Evolutionary conservation across 2,888 invertebrate genomes (phyloP).

Genomic region (Eurois occulta): DNA sequence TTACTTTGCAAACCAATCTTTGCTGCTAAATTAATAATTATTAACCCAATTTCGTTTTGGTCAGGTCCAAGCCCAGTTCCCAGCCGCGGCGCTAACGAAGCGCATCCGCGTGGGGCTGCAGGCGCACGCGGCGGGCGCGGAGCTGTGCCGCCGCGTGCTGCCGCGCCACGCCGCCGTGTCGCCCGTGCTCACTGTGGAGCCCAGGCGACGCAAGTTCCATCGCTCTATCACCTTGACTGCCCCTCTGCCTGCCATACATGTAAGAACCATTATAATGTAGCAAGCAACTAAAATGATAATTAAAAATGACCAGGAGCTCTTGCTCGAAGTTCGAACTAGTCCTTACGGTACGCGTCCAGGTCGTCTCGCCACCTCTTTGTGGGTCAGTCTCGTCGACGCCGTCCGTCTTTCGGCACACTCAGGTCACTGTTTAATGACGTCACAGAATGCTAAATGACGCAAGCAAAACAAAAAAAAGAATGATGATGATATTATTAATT

Average conservation of each 20-base stretch:
- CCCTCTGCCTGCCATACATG: conserved; percentile 93
- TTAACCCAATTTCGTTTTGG: rapidly evolving
- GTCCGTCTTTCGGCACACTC: neutral
- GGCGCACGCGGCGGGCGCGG: conserved; percentile 98
- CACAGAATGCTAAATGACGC: too few relatives aligned
- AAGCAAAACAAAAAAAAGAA: too few relatives aligned
- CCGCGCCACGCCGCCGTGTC: conserved; percentile 99
- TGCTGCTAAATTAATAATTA: neutral
- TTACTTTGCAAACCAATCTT: neutral
- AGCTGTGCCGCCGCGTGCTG: conserved; percentile 95
- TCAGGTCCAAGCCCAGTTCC: conserved; percentile 95
- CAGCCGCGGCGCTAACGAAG: conserved; percentile 99
- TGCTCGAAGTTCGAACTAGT: neutral
- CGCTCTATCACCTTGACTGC: conserved; percentile 99
- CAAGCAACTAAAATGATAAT: neutral
- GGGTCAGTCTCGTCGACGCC: neutral
- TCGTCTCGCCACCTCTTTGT: neutral
- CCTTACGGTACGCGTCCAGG: neutral
- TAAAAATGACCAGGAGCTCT: neutral
- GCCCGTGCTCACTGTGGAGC: conserved; percentile 99
- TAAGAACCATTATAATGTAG: conserved; percentile 30
- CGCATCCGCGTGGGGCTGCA: conserved; percentile 99
- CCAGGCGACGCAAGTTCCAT: conserved; percentile 99
- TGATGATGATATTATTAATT: too few relatives aligned
- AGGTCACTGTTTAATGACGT: neutral